A percentile compares a stretch with the other conserved stretches of the same genome.
These are phyloP conservation scores for Oryzias dopingdopingensis DNA, from an alignment of 2,797 vertebrate genomes.

Conservation along the genomic window DNA sequence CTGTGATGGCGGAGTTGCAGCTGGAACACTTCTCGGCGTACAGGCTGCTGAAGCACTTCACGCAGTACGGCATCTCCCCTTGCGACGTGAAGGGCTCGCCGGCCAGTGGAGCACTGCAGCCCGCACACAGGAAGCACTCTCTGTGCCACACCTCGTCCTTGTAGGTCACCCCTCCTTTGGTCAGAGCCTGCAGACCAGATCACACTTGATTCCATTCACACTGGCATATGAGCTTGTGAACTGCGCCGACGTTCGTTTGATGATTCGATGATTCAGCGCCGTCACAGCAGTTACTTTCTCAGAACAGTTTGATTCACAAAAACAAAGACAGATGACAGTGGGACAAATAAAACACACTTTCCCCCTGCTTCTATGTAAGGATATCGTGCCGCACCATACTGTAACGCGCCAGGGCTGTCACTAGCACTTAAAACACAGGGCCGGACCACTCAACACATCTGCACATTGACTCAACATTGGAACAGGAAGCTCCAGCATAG, in stretches of 20 bases:
- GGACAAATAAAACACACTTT: no score
- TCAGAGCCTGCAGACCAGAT: constrained; percentile 80
- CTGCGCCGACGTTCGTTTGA: background rate
- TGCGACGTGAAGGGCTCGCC: constrained; percentile 95
- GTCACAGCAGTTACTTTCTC: background rate
- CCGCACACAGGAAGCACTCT: constrained; percentile 91
- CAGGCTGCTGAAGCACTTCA: constrained; percentile 92
- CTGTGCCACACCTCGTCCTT: constrained; percentile 93
- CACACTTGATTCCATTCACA: background rate
- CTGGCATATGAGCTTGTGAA: background rate
- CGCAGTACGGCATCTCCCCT: constrained; percentile 89
- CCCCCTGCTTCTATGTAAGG: no score
- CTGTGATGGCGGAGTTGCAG: constrained; percentile 93
- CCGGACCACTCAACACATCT: no score
- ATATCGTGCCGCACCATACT: no score
- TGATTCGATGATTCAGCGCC: background rate
- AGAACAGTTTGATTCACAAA: no score
- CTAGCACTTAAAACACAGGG: no score
- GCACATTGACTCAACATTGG: no score
- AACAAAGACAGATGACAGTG: no score
- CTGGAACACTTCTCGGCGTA: constrained; percentile 92
- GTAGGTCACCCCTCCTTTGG: constrained; percentile 93
- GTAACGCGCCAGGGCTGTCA: no score
- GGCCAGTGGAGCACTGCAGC: constrained; percentile 86
- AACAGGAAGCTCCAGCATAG: no score